These are phyloP conservation scores for Lutjanus argentimaculatus DNA, from an alignment of 2,797 vertebrate species.

Conservation along the genomic window DNA sequence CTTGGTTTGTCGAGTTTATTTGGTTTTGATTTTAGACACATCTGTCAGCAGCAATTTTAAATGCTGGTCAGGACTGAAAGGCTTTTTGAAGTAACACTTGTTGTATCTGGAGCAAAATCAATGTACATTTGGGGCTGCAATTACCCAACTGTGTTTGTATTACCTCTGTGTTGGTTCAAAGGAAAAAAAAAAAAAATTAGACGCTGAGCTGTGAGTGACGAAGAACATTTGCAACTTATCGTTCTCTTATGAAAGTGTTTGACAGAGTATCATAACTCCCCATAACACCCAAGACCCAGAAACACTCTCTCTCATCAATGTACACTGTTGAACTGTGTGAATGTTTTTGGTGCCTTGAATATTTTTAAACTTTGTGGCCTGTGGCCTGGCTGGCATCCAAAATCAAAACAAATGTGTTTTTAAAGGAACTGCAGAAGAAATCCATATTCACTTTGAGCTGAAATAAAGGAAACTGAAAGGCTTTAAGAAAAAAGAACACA, in stretches of 20 bases:
- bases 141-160: background rate
- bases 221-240: constrained; percentile 24
- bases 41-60: background rate
- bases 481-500: background rate
- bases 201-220: background rate
- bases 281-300: constrained; percentile 13
- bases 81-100: background rate
- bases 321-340: background rate
- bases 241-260: constrained; percentile 19
- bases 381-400: constrained; percentile 21
- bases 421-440: constrained; percentile 14
- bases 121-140: background rate
- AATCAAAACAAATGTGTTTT: constrained; percentile 40
- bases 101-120: background rate
- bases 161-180: background rate
- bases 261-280: constrained; percentile 2
- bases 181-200: background rate
- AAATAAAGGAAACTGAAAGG: constrained; percentile 10
- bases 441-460: constrained; percentile 11
- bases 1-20: background rate
- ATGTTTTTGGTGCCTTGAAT: background rate
- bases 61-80: background rate
- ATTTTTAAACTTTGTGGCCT: constrained; percentile 14
- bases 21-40: background rate
- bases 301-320: constrained; percentile 22